These are phyloP conservation scores for Scomber scombrus DNA, from an alignment of 2,113 vertebrate species.

Conservation along the genomic window DNA sequence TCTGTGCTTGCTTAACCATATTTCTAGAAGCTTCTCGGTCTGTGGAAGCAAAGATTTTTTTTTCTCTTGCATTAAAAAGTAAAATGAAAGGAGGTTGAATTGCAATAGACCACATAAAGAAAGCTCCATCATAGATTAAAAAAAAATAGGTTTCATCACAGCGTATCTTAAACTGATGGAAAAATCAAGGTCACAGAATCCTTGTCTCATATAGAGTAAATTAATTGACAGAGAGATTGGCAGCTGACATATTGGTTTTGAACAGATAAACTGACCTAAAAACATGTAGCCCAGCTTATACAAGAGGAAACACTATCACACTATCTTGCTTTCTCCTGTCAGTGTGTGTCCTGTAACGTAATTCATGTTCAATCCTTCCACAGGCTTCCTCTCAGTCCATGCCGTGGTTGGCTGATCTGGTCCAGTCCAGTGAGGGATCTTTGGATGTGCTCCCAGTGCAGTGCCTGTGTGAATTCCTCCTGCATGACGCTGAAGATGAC, in stretches of 20 bases:
- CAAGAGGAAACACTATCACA: not conserved
- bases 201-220: not conserved
- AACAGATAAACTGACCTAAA: not conserved
- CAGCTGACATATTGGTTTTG: not conserved
- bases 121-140: no score
- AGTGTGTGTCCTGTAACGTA: not conserved
- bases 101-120: no score
- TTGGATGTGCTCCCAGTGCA: conserved; percentile 97
- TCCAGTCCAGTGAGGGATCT: conserved; percentile 98
- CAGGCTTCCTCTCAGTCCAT: conserved; percentile 98
- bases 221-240: not conserved
- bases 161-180: not conserved
- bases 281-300: not conserved
- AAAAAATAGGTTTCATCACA: not conserved
- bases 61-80: no score
- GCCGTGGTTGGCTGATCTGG: conserved; percentile 98
- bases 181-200: no score
- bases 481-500: conserved; percentile 95
- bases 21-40: no score
- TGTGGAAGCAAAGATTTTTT: no score
- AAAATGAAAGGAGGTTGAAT: no score
- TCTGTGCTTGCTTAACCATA: no score
- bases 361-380: conserved; percentile 2
- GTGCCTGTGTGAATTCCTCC: conserved; percentile 96
- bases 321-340: not conserved